Base-by-base conservation (phyloP, 2,113 vertebrate genomes). In the Xenopus laevis region DNA sequence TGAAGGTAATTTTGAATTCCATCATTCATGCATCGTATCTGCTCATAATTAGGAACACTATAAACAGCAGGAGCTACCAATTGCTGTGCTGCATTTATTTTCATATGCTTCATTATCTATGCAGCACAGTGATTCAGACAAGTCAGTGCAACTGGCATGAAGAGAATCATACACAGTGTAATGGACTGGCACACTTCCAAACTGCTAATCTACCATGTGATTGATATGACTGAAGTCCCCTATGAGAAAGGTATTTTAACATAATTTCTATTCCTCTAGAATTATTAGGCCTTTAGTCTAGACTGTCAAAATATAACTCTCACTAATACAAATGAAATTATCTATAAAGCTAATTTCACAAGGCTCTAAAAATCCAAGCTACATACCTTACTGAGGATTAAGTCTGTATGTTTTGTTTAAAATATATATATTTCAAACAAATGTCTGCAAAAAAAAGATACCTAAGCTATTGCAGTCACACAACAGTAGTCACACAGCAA, bases 101-200 rank as follows among this genome's bases (percentile, higher is more conserved):
- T 79, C 82, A 44, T 74, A 78, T 81, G 78, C 87, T 87, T 89
- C 82, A 83, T 81, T 77, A 81, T 81, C 81, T 84, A 45, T 81
- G 83, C 84, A 81, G 80, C 82, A 84, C 82, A 79, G 80, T 83
- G 80, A 79, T 16, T 79, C 72, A 79, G 55, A 79, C 79, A 87
- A 82, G 80, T 82, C 83, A 84, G 85, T 80, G 78, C 81, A 83
- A 79, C 63, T 84, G 83, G 84, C 87, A 87, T 85, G 74, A 81
- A 87, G 86, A 79, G 79, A 82, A 83, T 86, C 75, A 83, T 80
- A 81, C 45, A 62, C 79, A 0, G 58, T 71, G 78, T 71, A 80
- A 82, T 66, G 75, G 83, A 70, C 69, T 87, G 85, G 86, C 52
- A 0, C 45, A 58, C 75, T 13, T 83, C 81, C 85, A 87, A 80